phyloP scores from a whole-genome alignment of 2,888 invertebrate species.

The Nipponacmea schrenckii region DNA sequence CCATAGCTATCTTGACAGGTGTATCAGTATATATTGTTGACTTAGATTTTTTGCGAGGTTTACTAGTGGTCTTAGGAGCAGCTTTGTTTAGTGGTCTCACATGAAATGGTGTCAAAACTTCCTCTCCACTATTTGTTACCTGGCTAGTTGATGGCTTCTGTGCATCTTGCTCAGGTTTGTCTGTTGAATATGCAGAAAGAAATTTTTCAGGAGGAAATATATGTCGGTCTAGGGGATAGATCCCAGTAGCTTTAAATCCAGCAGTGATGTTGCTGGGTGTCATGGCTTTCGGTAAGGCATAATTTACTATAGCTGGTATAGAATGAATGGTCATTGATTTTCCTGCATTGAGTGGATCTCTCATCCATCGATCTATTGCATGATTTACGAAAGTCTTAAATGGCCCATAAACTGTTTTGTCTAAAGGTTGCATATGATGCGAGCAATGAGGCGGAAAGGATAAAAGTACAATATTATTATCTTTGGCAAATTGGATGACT shows the following conservation, averaged over 20 bases:
- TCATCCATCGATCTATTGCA: conserved; percentile 13
- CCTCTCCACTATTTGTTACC: no score
- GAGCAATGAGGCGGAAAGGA: conserved; percentile 63
- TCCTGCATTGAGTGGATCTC: conserved; percentile 7
- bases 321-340: conserved; percentile 9
- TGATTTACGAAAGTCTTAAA: not conserved
- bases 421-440: conserved; percentile 52
- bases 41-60: no score
- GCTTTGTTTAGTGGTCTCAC: no score
- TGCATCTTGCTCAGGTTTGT: no score
- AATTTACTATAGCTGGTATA: not conserved
- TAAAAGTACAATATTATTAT: conserved; percentile 57
- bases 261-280: conserved; percentile 10
- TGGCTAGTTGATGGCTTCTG: no score
- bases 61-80: no score
- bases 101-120: no score
- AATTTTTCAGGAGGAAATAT: conserved; percentile 9
- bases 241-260: conserved; percentile 10
- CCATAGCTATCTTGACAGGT: no score
- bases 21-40: no score
- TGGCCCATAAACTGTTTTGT: conserved; percentile 29
- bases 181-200: not conserved
- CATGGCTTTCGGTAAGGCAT: conserved; percentile 9
- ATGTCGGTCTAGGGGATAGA: conserved; percentile 11
- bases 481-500: conserved; percentile 54